Evolutionary conservation across 1,140 invertebrate genomes (phyloP), one percentile per base, ranked within the genome.

Genomic region (Drepana arcuata): DNA sequence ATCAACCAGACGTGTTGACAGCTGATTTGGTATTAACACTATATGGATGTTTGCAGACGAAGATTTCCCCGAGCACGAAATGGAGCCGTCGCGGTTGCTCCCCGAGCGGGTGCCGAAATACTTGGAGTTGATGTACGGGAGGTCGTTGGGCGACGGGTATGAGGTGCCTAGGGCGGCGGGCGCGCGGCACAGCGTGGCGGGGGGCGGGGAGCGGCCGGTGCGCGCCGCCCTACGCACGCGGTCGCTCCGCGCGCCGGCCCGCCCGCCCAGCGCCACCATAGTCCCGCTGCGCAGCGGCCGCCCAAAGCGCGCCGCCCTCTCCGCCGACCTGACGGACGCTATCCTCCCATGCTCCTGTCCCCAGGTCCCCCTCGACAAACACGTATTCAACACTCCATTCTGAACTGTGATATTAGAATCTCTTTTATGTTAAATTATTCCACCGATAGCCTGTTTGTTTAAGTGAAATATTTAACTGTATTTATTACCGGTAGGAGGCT

Each of bases 111-210:
- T 18, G 9, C 86, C 86, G 0, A 88, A 88, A 43, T 89, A 89
- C 56, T 50, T 89, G 3, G 86, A 88, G 49, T 50, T 89, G 23
- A 66, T 88, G 48, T 82, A 86, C 24, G 84, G 85, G 30, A 70
- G 77, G 7, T 70, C 73, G n/a, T 61, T 75, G 1, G 65, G 67
- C 24, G 87, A 85, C 48, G 87, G 85, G 5, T 89, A 89, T 56
- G 88, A 89, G 65, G 66, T 89, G 10, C 88, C 88, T 7, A 61
- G 86, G 30, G 74, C 83, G 0, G 53, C 64, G 0, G 65, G 64
- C 42, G 64, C 70, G 1, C 18, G 77, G 10, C 73, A 77, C 41
- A 75, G 71, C 34, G 69, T 78, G 0, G 66, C 77, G 3, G 72
- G 73, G n/a, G 68, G 72, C 1, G 71, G 71, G 1, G 62, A 68